A percentile compares a stretch with the other conserved stretches of the same genome.
phyloP scores from a whole-genome alignment of 2,888 invertebrate species.

The Parapristionchus giblindavisi region DNA sequence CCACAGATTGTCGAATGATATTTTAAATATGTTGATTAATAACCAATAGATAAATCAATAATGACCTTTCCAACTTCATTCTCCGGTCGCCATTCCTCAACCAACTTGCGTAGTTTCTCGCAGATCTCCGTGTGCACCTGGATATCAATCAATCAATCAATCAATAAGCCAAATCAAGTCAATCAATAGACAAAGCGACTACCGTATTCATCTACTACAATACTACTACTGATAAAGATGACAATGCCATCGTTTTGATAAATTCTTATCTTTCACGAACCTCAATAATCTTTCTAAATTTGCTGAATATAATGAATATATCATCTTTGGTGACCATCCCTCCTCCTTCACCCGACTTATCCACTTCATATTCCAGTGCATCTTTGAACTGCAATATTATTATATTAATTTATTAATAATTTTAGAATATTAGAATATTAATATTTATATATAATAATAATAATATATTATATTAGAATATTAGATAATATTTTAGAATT shows the following conservation, averaged over 20 bases:
- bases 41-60: not conserved
- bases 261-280: not conserved
- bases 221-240: not conserved
- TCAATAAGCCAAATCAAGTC: not conserved
- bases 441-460: not conserved
- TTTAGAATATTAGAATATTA: not conserved
- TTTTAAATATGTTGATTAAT: not conserved
- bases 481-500: not conserved
- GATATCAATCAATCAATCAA: conserved; percentile 69
- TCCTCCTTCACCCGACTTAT: not conserved
- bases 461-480: not conserved
- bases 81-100: conserved; percentile 71
- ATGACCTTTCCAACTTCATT: conserved; percentile 36
- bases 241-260: not conserved
- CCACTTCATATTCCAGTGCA: conserved; percentile 79
- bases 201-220: not conserved
- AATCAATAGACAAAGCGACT: not conserved
- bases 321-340: conserved; percentile 15
- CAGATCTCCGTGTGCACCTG: conserved; percentile 86
- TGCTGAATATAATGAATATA: conserved; percentile 16
- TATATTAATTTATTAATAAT: not conserved
- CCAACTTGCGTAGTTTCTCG: conserved; percentile 74
- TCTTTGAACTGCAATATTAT: conserved; percentile 81
- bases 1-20: not conserved
- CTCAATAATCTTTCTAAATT: conserved; percentile 26